Evolutionary conservation across 1,140 invertebrate genomes (phyloP), one percentile per base, ranked within the genome.

Genomic region (Papilio aristodemus): DNA sequence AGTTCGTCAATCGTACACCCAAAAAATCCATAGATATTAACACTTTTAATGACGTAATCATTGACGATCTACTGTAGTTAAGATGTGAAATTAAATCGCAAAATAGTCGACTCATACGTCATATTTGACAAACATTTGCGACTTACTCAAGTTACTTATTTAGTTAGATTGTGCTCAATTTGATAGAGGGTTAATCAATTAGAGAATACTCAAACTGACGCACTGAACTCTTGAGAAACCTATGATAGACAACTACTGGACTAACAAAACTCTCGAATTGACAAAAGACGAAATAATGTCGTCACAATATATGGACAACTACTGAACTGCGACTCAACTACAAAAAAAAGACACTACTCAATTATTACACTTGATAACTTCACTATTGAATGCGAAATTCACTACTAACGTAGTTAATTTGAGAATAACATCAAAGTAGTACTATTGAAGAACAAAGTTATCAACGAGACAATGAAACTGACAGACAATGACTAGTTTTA

Each of bases 221-320:
- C 5, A 22, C 22, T 54, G 46, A 22, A 54, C 46, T 54, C 11
- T 10, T 11, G 19, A 1, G 19, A 22, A 54, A 54, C 11, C 46
- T 54, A 22, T 22, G 11, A 25, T 22, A 9, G 8, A 50, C 9
- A 54, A 54, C 46, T 54, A 17, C 22, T 11, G 46, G 11, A 22
- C 0, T 22, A 19, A 54, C 46, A 22, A 46, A 46, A 46, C 43
- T 46, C 43, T 46, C 17, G 43, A 19, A 19, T 0, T 19, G 43
- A 46, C 43, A 19, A 46, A 41, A 41, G 43, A 46, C 43, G 43
- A 19, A 46, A 46, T 19, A 19, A 19, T 32, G 27, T 54, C 19
- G 46, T 54, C 46, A 54, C 19, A 54, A 54, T 46, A 54, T n/a
- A n/a, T n/a, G n/a, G n/a, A n/a, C n/a, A 54, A 54, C 19, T 32